Evolutionary conservation across 2,797 vertebrate species (phyloP).

Genomic region (Anas bernieri): DNA sequence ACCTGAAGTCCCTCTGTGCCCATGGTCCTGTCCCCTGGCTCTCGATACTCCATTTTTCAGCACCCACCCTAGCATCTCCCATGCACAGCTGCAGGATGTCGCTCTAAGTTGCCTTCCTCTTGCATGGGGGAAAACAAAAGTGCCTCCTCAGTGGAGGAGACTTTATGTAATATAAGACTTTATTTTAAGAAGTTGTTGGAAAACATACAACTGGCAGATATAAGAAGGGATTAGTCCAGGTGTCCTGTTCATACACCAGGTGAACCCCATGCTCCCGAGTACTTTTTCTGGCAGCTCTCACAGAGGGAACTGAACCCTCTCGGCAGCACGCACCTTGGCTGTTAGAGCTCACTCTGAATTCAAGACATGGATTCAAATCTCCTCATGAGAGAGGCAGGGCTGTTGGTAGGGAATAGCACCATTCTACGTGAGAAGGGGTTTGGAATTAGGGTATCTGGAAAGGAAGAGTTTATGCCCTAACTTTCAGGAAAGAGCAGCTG

Average conservation of each 20-base stretch:
- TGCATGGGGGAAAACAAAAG: background rate
- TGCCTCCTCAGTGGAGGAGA: background rate
- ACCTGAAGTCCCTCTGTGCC: background rate
- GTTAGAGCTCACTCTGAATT: background rate
- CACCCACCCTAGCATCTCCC: background rate
- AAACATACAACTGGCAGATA: background rate
- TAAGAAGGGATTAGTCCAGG: background rate
- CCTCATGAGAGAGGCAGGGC: background rate
- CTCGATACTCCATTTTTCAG: background rate
- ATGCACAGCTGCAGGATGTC: background rate
- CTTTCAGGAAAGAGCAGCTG: background rate
- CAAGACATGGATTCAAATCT: background rate
- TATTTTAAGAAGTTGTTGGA: background rate
- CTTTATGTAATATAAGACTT: background rate
- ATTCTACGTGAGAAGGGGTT: background rate
- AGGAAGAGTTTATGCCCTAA: background rate
- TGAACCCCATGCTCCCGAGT: accelerated
- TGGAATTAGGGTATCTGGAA: background rate
- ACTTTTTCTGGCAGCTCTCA: background rate
- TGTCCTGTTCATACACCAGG: background rate
- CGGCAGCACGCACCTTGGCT: background rate
- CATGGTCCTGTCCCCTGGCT: background rate
- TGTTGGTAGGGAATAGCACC: background rate
- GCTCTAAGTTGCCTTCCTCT: background rate
- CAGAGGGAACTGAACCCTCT: background rate